Percentiles rank a stretch among this genome's conserved stretches.
These are phyloP conservation scores for Neuroterus valhalla DNA, from an alignment of 1,140 invertebrate species.

Conservation along the genomic window DNA sequence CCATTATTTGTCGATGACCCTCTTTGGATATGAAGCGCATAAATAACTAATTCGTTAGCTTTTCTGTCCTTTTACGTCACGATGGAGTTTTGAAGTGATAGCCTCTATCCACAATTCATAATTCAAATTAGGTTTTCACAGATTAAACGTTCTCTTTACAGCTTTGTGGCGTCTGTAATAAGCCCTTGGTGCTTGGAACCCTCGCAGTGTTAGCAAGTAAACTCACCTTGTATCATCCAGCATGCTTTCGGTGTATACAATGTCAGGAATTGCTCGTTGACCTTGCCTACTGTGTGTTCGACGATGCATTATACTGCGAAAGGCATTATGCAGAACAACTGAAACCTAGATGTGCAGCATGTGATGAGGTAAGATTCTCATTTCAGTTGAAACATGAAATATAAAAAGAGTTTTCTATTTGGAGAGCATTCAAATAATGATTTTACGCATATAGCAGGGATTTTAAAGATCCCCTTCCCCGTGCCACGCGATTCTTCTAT, in stretches of 20 bases:
- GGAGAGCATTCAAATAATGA: no score
- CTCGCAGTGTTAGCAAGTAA: slow-evolving; percentile 84
- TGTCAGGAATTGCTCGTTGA: slow-evolving; percentile 94
- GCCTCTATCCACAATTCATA: no score
- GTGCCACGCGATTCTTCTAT: no score
- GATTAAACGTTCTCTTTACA: slow-evolving; percentile 43
- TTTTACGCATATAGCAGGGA: no score
- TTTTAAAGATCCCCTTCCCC: no score
- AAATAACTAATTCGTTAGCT: no score
- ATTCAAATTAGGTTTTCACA: slow-evolving; percentile 37
- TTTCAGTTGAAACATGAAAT: no score
- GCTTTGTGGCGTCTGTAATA: slow-evolving; percentile 81
- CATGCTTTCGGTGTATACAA: slow-evolving; percentile 89
- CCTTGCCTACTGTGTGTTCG: slow-evolving; percentile 92
- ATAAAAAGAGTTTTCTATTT: no score
- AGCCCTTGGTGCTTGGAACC: slow-evolving; percentile 78
- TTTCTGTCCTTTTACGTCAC: no score
- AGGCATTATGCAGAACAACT: slow-evolving; percentile 95
- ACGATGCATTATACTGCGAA: slow-evolving; percentile 91
- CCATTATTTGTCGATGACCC: no score
- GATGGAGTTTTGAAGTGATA: no score
- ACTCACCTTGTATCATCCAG: slow-evolving; percentile 88
- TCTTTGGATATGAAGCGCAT: no score
- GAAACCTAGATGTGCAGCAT: slow-evolving; percentile 93
- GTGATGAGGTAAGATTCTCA: slow-evolving; percentile 89